These are phyloP conservation scores for Tauraco hartlaubi DNA, from an alignment of 2,797 vertebrate species.

Conservation along the genomic window DNA sequence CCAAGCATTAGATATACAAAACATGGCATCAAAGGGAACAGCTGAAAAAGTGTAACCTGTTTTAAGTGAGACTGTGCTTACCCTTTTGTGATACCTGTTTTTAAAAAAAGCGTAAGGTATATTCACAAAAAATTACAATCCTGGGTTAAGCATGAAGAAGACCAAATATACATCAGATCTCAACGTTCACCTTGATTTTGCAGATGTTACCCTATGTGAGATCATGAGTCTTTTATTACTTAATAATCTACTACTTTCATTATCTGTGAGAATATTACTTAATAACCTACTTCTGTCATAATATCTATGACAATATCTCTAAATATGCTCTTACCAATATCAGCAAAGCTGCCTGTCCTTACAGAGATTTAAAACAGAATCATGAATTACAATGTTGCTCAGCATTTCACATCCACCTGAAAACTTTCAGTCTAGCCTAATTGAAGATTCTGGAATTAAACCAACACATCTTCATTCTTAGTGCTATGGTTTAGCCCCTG, in stretches of 20 bases:
- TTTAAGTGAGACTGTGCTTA: slow-evolving; percentile 15
- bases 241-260: neutral
- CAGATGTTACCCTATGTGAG: neutral
- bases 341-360: neutral
- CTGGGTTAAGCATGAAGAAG: neutral
- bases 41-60: neutral
- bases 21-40: slow-evolving; percentile 18
- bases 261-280: neutral
- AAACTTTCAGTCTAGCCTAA: neutral
- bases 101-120: neutral
- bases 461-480: neutral
- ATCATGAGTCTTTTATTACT: neutral
- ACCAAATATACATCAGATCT: neutral
- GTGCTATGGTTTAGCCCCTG: fast-evolving
- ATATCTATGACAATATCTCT: neutral
- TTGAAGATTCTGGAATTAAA: neutral
- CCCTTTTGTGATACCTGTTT: neutral
- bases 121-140: neutral
- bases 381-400: neutral
- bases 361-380: neutral
- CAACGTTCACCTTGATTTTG: neutral
- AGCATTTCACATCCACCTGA: neutral
- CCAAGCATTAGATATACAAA: neutral
- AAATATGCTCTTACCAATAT: neutral
- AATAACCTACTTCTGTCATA: neutral